Base-by-base conservation (phyloP, 2,888 invertebrate species). In the Drosophila pegasa region DNA sequence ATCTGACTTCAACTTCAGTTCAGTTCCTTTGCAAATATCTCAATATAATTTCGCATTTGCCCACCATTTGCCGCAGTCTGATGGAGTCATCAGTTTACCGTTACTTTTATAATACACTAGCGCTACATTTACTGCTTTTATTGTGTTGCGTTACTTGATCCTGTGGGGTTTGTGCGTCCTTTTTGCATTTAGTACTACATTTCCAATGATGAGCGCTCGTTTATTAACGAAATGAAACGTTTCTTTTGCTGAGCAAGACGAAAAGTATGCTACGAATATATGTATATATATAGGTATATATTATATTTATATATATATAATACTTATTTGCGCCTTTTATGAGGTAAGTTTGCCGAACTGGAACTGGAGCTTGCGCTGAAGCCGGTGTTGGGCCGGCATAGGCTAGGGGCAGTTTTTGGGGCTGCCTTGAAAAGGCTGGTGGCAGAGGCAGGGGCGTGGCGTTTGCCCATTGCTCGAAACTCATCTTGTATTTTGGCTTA, bases 201-300 rank as follows among this genome's bases (percentile, higher is more conserved):
- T 70, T 73, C 55, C 76, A 82, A 78, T 87, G 76, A 84, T 79
- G 87, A 73, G 86, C 61, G 83, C 61, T 80, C 72, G 78, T 85
- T 74, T 87, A 74, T 87, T 85, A 77, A 72, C 87, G 66, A 75
- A 87, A 85, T 85, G 74, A 78, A 85, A 75, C 77, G 80, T 85
- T 83, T 83, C 70, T 65, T 67, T 68, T 63, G 31, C 33, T 16
- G 31, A 20, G 20, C 20, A 14, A 20, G 47, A 31, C 45, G 27
- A 45, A 27, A 27, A 25, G 43, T 43, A 16, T 25, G 27, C 16
- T 27, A 27, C 16, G 22, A 16, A 22, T 41, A 10, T 29, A 47
- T 7, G 1, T 29, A 45, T 16, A 27, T 45, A 27, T 10, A 43
- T 27, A 45, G 4, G 16, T 45, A 16, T 16, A 6, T 45, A 45